Evolutionary conservation across 2,888 invertebrate species (phyloP), one percentile per base, ranked within the genome.

Genomic region (Strigamia crassipes): DNA sequence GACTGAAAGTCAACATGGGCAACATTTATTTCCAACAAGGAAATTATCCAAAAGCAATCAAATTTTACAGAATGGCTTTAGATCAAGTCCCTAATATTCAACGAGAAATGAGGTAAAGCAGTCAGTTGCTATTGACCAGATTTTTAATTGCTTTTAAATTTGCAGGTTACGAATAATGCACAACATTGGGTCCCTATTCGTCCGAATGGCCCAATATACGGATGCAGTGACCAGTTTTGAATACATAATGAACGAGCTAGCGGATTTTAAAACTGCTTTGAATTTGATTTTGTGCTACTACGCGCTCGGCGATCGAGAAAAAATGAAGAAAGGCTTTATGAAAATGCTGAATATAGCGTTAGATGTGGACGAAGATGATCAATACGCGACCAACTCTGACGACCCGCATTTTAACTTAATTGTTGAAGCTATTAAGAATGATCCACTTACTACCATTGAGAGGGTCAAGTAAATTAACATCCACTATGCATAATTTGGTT

Each of bases 161-260:
- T 46, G 46, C 86, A 95, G 96, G 87, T 94, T 96, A 86, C 97
- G 96, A 90, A 96, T 99, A 84, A 97, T 98, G 92, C 97, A 98
- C 89, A 99, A 99, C 87, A 99, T 99, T 86, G 96, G 96, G 0
- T 92, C 97, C 84, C 91, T 97, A 31, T 94, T 99, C 87, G 95
- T 99, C 31, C 94, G 95, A 87, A 95, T 98, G 94, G 96, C 96
- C 38, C 96, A 97, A 88, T 96, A 96, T 88, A 94, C 94, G 81
- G 99, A 99, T 87, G 99, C 99, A 0, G 94, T 97, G 78, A 94
- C 95, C 4, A 96, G 96, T 86, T 96, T 99, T 88, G 99, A 99
- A 87, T 97, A 96, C 88, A 97, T 99, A 83, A 97, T 99, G 96
- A 94, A 95, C 81, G 98, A 99, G 88, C 93, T 94, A 85, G 94